A percentile compares a stretch with the other conserved stretches of the same genome.
phyloP scores from a whole-genome alignment of 2,797 vertebrate genomes.

The Onychomys arenicola region DNA sequence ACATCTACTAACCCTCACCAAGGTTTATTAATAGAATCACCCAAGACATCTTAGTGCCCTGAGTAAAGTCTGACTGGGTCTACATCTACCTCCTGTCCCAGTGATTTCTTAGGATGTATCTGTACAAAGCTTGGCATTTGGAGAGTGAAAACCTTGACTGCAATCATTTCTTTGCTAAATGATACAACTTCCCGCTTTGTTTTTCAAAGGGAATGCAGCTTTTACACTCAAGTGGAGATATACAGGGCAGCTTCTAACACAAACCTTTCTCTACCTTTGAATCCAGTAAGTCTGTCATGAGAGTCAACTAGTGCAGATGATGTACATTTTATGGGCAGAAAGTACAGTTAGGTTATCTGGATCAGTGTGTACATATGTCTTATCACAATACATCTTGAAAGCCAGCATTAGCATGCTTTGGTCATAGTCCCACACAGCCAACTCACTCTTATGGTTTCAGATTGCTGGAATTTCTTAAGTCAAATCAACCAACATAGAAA shows the following conservation, averaged over 20 bases:
- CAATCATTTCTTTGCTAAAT: background rate
- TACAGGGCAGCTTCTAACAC: background rate
- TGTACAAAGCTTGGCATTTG: background rate
- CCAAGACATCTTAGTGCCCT: background rate
- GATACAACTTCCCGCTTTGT: background rate
- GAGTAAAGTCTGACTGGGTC: background rate
- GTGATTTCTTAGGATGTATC: background rate
- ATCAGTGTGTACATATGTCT: background rate
- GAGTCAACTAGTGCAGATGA: too few species aligned
- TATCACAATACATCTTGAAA: background rate
- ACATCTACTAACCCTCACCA: background rate
- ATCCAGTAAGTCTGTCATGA: background rate
- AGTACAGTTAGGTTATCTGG: background rate
- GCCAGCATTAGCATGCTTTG: background rate
- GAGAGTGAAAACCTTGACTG: background rate
- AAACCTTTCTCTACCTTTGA: too few species aligned
- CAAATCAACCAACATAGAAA: too few species aligned
- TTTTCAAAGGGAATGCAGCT: background rate
- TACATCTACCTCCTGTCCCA: fast-evolving
- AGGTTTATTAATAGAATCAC: background rate
- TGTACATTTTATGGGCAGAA: background rate
- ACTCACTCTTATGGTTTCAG: background rate
- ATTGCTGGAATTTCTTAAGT: background rate
- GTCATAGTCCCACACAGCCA: too few species aligned
- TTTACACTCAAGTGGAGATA: background rate